Evolutionary conservation across 2,113 vertebrate genomes (phyloP), one percentile per base, ranked within the genome.

Genomic region (Cephalopholis sonnerati): DNA sequence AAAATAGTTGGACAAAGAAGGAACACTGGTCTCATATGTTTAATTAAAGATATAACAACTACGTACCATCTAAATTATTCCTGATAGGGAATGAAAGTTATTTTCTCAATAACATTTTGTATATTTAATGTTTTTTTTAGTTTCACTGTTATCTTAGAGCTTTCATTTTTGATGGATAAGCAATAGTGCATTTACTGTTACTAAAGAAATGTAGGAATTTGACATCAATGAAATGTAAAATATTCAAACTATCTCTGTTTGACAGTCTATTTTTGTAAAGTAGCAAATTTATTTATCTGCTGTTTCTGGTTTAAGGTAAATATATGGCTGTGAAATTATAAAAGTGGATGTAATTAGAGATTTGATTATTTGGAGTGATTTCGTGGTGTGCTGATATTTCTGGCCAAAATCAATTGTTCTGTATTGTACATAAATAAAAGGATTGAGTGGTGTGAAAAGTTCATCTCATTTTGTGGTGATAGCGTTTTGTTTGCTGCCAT

Each of bases 361-460:
- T 39, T 36, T 48, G 10, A 32, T 32, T 61, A 54, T 70, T 77
- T 82, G 44, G 17, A 63, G 46, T 75, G 65, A 63, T 51, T 61
- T 86, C 2, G 58, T 44, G 18, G 18, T 75, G 29, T 74, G 27
- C 36, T 71, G 32, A 71, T 54, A 39, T 69, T 59, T 73, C 4
- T 59, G 24, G 24, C 15, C 13, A 22, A 70, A 62, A 16, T 48
- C 6, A 46, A 51, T 51, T 59, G 5, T 55, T 25, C 53, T 86
- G 16, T 27, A 68, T 11, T 75, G 12, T 36, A 62, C 62, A 7
- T 72, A 64, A 78, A 90, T 77, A 78, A 72, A 74, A 55, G 0
- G 1, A 24, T 63, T 1, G 18, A 53, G 41, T 81, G 36, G 17
- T 22, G 20, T 66, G 4, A 17, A 16, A 57, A 15, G 29, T 36